Base-by-base conservation (phyloP, 2,888 invertebrate species). In the Hyalella azteca region DNA sequence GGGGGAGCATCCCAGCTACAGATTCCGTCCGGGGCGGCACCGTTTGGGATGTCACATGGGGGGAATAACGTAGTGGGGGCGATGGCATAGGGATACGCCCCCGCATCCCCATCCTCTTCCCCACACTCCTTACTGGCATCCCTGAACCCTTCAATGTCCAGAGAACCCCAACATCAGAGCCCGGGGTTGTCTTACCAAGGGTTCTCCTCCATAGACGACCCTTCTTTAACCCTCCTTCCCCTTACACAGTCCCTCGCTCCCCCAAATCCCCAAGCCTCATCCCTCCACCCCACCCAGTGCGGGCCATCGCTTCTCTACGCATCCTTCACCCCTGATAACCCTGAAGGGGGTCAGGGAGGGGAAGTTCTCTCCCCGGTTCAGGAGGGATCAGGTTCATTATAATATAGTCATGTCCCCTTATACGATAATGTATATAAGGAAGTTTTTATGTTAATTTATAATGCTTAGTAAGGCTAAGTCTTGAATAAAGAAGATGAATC, bases 21-120 rank as follows among this genome's bases (percentile, higher is more conserved):
- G 75, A 78, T 83, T 36, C 83, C 83, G 29, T 79, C 81, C 32
- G 78, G 81, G 45, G 83, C 83, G 48, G 81, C 84, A 19, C 78
- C 80, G 32, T 81, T 84, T 75, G 81, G 84, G 54, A 81, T 84
- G 36, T 78, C 82, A n/a, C n/a, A n/a, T 41, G 79, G 82, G n/a
- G 81, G 81, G 7, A 84, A 82, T 81, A 84, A 81, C 77, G 82
- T 84, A 81, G 84, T 84, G 32, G 84, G 84, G 32, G 84, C 84
- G 49, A 84, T 84, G 84, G 84, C 84, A 81, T 84, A 84, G 84
- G 84, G 84, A 77, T 81, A 84, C 84, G 84, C 84, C 84, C 81
- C 84, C 81, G 84, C 50, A 4, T 48, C 79, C 36, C 49, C 79
- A 59, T 78, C 78, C 15, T 66, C 79, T 9, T 32, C 59, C 26